These are phyloP conservation scores for Torymus aiolomorphi DNA, from an alignment of 2,888 invertebrate species.

Conservation along the genomic window DNA sequence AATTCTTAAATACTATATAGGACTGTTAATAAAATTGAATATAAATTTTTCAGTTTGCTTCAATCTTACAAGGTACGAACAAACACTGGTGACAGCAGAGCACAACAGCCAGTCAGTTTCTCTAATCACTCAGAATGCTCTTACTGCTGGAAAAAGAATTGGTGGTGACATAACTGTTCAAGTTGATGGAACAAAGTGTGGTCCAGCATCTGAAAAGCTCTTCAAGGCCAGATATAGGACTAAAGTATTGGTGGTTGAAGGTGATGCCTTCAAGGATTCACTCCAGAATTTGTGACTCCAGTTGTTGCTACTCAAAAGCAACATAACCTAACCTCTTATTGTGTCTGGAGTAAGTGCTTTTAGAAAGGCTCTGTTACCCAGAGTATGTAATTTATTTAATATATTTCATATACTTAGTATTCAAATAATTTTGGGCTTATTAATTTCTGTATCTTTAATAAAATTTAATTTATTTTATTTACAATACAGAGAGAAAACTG, in stretches of 20 bases:
- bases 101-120: constrained; percentile 92
- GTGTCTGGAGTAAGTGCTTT: constrained; percentile 95
- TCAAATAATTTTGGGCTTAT: no score
- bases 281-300: constrained; percentile 92
- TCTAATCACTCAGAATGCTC: constrained; percentile 92
- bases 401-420: no score
- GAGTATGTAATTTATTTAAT: no score
- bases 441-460: no score
- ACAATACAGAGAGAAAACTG: no score
- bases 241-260: constrained; percentile 93
- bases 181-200: constrained; percentile 93
- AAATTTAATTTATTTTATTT: no score
- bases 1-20: neutral
- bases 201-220: constrained; percentile 87
- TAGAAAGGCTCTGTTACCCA: constrained; percentile 91
- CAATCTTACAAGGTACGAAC: constrained; percentile 81
- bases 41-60: constrained; percentile 56
- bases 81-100: constrained; percentile 96
- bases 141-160: constrained; percentile 94
- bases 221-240: constrained; percentile 91
- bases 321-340: constrained; percentile 96
- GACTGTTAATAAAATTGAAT: neutral
- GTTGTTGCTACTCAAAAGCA: constrained; percentile 94
- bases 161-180: constrained; percentile 94
- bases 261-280: constrained; percentile 93